phyloP scores from a whole-genome alignment of 1,140 invertebrate species.

The Andricus grossulariae region DNA sequence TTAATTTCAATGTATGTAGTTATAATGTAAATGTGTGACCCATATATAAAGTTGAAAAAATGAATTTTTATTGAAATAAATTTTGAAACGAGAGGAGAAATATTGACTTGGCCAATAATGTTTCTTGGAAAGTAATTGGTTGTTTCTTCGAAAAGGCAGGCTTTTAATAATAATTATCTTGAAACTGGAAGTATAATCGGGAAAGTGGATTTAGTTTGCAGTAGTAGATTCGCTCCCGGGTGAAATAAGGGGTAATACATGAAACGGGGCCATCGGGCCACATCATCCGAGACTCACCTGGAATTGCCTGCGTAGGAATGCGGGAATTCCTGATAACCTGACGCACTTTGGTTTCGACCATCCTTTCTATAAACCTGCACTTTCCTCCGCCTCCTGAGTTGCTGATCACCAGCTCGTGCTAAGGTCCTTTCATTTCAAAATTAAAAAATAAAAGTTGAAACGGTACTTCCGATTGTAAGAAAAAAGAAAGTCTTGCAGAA shows the following conservation, averaged over 20 bases:
- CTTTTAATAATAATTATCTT: constrained; percentile 27
- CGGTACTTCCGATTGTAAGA: background rate
- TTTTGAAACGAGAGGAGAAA: constrained; percentile 12
- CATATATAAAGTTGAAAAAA: too few species aligned
- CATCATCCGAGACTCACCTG: constrained; percentile 65
- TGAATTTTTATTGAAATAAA: background rate
- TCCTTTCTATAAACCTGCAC: constrained; percentile 11
- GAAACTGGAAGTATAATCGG: constrained; percentile 2
- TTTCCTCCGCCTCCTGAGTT: background rate
- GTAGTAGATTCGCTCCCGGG: constrained; percentile 42
- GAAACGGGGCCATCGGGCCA: constrained; percentile 62
- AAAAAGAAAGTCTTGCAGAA: too few species aligned
- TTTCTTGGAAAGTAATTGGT: constrained; percentile 13
- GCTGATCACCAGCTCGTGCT: background rate
- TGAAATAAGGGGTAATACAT: constrained; percentile 29
- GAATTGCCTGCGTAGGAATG: constrained; percentile 64
- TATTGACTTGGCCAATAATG: background rate
- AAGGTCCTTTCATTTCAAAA: background rate
- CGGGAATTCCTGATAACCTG: constrained; percentile 59
- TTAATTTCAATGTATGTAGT: too few species aligned
- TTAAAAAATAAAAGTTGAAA: background rate
- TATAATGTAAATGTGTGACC: too few species aligned
- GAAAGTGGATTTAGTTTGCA: constrained; percentile 12
- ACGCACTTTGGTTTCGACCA: constrained; percentile 50
- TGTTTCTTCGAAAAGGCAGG: background rate